Percentiles rank a stretch among this genome's conserved stretches.
Conservation (phyloP, 2,113 vertebrate species). For the Rhinogobius similis region DNA sequence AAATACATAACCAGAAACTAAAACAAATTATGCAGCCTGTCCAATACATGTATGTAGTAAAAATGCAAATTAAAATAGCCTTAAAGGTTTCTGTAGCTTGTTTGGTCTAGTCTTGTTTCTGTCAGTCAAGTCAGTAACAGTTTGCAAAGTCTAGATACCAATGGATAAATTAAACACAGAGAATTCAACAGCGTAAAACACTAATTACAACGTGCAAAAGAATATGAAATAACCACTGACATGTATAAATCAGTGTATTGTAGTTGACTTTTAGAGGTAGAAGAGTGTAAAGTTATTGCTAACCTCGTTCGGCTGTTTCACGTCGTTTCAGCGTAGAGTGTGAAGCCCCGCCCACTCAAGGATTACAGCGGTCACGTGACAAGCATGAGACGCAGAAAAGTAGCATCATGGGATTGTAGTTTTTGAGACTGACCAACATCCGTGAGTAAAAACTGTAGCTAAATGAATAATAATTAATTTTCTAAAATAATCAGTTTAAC, state of each 20-base stretch:
- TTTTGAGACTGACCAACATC: background rate
- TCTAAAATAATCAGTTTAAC: too few relatives aligned
- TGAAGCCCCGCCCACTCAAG: background rate
- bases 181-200: background rate
- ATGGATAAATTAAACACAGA: background rate
- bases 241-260: background rate
- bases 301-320: constrained; percentile 20
- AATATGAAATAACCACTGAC: background rate
- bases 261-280: background rate
- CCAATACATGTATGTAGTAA: background rate
- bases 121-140: background rate
- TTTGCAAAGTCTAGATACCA: background rate
- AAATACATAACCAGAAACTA: background rate
- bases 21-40: background rate
- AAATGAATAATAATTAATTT: background rate
- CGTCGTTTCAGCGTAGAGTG: background rate
- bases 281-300: constrained; percentile 4
- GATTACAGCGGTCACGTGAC: background rate
- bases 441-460: background rate
- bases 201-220: background rate
- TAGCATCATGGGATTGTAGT: constrained; percentile 22
- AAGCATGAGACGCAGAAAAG: constrained; percentile 2
- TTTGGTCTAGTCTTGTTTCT: too few relatives aligned
- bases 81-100: background rate
- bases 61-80: too few relatives aligned